Evolutionary conservation across 2,113 vertebrate species (phyloP), one percentile per base, ranked within the genome.

Genomic region (Ammodytes dubius): DNA sequence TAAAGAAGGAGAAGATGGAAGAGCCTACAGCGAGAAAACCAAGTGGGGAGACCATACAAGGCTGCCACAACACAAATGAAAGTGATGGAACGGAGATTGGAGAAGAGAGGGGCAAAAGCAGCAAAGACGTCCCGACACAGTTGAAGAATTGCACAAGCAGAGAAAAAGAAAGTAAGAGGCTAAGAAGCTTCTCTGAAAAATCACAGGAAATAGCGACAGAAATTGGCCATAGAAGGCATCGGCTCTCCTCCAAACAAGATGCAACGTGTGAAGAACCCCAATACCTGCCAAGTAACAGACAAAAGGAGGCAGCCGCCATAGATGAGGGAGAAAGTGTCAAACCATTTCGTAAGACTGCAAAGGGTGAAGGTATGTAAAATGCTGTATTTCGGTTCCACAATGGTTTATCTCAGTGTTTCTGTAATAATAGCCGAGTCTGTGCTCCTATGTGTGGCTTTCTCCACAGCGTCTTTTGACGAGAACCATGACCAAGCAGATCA

Each of bases 311-410:
- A 3, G 13, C n/a, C 1, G 4, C 14, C 7, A 1, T 17, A 40
- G 37, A 74, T 0, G 0, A 42, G 8, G 13, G 2, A 68, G 45
- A 10, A 13, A 13, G 10, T 40, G 2, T 2, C 17, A 43, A 42
- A 49, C 1, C 11, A 54, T 60, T 47, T 27, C 19, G 17, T 1
- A 1, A 45, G 7, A 45, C 35, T 2, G 8, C 10, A 10, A 17
- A 7, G 3, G 3, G 54, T 6, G 14, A 70, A 65, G 72, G 88
- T 91, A 57, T 54, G 27, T 71, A 39, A 19, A 27, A 57, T 49
- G 17, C 1, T 6, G 8, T 9, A 45, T 69, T 64, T 9, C 37
- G 17, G 8, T 54, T 68, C 45, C n/a, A 43, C 3, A 6, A 39
- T 7, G 46, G 27, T 12, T 39, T 40, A 14, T 39, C 7, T 40